A percentile compares a stretch with the other conserved stretches of the same genome.
phyloP scores from a whole-genome alignment of 92 coral and sea anemone species.

The Ricordea florida region DNA sequence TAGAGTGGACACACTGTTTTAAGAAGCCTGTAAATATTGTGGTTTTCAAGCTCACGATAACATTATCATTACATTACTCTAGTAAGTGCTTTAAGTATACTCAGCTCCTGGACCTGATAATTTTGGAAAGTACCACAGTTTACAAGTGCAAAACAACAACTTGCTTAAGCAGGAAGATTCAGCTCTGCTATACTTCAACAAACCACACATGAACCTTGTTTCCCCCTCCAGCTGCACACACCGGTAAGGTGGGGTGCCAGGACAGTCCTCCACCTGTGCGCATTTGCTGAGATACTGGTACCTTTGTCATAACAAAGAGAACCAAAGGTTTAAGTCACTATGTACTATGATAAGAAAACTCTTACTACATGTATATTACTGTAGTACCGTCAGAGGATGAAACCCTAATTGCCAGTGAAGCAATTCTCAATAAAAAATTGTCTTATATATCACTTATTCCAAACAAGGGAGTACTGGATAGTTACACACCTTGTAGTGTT shows the following conservation, averaged over 20 bases:
- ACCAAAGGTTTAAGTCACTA: not conserved
- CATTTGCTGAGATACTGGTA: slow-evolving; percentile 88
- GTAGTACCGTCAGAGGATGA: too few species aligned
- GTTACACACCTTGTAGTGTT: slow-evolving; percentile 75
- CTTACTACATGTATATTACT: not conserved
- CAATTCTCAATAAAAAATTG: not conserved
- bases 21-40: too few species aligned
- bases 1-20: too few species aligned
- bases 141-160: too few species aligned
- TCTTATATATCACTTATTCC: not conserved
- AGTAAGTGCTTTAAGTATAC: too few species aligned
- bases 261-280: slow-evolving; percentile 90
- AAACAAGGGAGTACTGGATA: not conserved
- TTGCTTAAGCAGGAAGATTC: too few species aligned
- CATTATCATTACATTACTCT: too few species aligned
- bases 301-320: slow-evolving; percentile 27
- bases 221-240: slow-evolving; percentile 97
- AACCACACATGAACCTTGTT: slow-evolving; percentile 90
- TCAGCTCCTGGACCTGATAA: too few species aligned
- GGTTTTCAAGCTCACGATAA: too few species aligned
- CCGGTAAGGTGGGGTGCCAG: slow-evolving; percentile 87
- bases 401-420: not conserved
- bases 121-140: too few species aligned
- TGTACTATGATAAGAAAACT: not conserved
- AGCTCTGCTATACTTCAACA: slow-evolving; percentile 74